Conservation (phyloP, 2,888 invertebrate genomes). For the Exocentrus adspersus region DNA sequence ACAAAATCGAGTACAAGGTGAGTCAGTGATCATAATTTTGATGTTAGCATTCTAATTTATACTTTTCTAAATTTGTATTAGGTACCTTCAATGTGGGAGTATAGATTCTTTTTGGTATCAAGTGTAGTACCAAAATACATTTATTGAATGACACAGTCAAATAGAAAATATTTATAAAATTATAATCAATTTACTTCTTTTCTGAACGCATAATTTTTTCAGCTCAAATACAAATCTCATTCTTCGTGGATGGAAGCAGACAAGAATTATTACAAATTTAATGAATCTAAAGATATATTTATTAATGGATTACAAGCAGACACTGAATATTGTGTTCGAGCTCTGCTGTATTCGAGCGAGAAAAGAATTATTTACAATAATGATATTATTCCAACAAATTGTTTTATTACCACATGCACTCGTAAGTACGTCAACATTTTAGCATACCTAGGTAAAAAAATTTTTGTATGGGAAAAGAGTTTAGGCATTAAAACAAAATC, state of each 20-base stretch:
- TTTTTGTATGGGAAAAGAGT: too few species aligned
- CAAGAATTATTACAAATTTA: not conserved
- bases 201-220: too few species aligned
- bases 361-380: not conserved
- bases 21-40: not conserved
- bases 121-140: too few species aligned
- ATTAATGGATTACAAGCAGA: conserved; percentile 23
- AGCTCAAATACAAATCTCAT: not conserved
- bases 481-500: too few species aligned
- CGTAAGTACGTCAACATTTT: conserved; percentile 19
- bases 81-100: too few species aligned
- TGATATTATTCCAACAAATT: not conserved
- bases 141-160: too few species aligned
- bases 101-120: too few species aligned
- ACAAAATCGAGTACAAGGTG: conserved; percentile 3
- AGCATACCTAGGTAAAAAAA: too few species aligned
- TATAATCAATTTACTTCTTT: too few species aligned
- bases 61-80: too few species aligned
- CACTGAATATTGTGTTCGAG: conserved; percentile 30
- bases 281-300: not conserved
- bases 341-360: conserved; percentile 8
- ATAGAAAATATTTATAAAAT: too few species aligned
- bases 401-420: conserved; percentile 16
- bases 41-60: too few species aligned
- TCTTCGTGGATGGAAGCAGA: not conserved